Evolutionary conservation across 2,797 vertebrate species (phyloP).

Genomic region (Sternarchorhynchus goeldii): DNA sequence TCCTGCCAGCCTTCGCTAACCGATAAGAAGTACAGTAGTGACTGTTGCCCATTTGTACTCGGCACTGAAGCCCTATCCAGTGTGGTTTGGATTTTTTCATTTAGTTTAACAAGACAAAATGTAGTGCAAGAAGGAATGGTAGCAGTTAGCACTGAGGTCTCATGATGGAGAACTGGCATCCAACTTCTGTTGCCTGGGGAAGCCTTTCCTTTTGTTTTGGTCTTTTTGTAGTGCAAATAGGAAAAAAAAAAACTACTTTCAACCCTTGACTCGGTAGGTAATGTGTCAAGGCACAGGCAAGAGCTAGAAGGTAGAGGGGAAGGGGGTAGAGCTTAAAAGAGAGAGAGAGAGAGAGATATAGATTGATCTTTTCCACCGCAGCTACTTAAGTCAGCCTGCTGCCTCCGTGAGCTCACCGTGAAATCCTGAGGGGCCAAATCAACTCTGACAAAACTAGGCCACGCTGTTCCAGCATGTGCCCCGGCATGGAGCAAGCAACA

Average conservation of each 20-base stretch:
- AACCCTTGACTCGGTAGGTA: slow-evolving; percentile 28
- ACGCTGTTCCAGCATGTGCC: slow-evolving; percentile 40
- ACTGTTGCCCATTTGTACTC: too few relatives aligned
- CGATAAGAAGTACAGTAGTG: too few relatives aligned
- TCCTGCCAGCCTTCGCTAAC: too few relatives aligned
- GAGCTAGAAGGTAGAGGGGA: slow-evolving; percentile 39
- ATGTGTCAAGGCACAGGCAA: slow-evolving; percentile 37
- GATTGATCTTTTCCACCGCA: slow-evolving; percentile 47
- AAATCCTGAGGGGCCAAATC: slow-evolving; percentile 47
- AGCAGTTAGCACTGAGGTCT: background rate
- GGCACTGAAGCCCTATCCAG: background rate
- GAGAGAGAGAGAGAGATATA: slow-evolving; percentile 19
- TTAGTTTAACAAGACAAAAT: background rate
- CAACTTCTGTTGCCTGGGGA: background rate
- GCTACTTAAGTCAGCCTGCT: slow-evolving; percentile 43
- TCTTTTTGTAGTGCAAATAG: slow-evolving; percentile 22
- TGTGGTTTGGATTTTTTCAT: background rate
- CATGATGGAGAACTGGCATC: background rate
- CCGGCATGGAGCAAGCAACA: slow-evolving; percentile 22
- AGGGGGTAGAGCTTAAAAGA: slow-evolving; percentile 13
- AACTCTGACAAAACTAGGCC: slow-evolving; percentile 53
- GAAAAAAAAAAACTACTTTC: slow-evolving; percentile 13
- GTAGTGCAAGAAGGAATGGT: background rate
- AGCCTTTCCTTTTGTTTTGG: background rate
- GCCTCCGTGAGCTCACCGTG: slow-evolving; percentile 9